Percentiles rank a stretch among this genome's conserved stretches.
Evolutionary conservation across 1,140 invertebrate species (phyloP).

Genomic region (Sycophaga agraensis): DNA sequence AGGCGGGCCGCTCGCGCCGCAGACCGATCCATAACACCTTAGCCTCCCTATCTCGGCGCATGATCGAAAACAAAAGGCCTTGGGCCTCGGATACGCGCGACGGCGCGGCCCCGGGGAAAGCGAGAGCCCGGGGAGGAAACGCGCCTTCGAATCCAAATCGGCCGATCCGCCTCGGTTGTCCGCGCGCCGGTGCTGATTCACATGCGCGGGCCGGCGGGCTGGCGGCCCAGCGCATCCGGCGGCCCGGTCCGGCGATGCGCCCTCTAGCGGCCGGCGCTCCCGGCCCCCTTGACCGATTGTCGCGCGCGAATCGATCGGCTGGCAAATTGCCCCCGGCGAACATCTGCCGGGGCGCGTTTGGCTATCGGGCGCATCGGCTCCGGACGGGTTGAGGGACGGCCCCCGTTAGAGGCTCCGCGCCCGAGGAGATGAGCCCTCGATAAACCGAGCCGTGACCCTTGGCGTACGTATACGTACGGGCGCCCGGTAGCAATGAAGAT

Average conservation of each 20-base stretch:
- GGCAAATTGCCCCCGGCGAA: conserved; percentile 41
- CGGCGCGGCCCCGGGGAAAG: neutral
- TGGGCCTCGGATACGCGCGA: neutral
- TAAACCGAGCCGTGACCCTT: conserved; percentile 34
- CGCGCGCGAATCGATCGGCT: conserved; percentile 39
- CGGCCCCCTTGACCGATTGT: neutral
- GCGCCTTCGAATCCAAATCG: too few relatives aligned
- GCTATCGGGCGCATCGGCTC: conserved; percentile 44
- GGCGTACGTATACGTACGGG: too few relatives aligned
- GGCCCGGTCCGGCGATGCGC: too few relatives aligned
- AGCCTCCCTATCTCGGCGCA: conserved; percentile 39
- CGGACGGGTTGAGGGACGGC: conserved; percentile 31
- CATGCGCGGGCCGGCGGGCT: too few relatives aligned
- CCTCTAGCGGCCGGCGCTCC: too few relatives aligned
- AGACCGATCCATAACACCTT: conserved; percentile 48
- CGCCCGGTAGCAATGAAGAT: too few relatives aligned
- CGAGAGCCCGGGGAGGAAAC: neutral
- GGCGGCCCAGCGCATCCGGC: too few relatives aligned
- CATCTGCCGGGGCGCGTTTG: conserved; percentile 39
- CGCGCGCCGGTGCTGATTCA: too few relatives aligned
- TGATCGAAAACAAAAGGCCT: conserved; percentile 31
- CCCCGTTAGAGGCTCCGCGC: neutral
- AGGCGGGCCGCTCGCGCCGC: conserved; percentile 29
- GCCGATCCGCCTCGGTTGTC: too few relatives aligned
- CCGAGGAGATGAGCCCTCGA: conserved; percentile 37